Conservation (phyloP, 2,797 vertebrate genomes). For the Enteromius viviparus region DNA sequence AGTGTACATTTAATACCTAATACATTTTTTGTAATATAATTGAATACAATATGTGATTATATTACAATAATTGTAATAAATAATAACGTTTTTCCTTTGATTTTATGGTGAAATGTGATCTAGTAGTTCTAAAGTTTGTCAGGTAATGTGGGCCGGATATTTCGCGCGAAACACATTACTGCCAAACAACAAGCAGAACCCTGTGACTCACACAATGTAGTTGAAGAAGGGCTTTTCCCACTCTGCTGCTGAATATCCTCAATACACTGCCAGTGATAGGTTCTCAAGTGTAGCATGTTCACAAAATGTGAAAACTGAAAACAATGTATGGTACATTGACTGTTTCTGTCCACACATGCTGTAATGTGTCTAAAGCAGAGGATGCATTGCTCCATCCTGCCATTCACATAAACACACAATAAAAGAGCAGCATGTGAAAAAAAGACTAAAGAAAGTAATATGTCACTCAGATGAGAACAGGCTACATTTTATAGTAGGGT, state of each 20-base stretch:
- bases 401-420: background rate
- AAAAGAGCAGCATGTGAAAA: background rate
- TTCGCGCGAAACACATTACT: background rate
- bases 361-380: background rate
- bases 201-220: background rate
- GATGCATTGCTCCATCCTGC: background rate
- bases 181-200: background rate
- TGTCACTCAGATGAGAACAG: slow-evolving; percentile 36
- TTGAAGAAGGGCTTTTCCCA: slow-evolving; percentile 37
- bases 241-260: slow-evolving; percentile 11
- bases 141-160: background rate
- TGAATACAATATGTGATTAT: background rate
- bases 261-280: slow-evolving; percentile 24
- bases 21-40: background rate
- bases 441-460: background rate
- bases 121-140: background rate
- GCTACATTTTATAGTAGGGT: slow-evolving; percentile 39
- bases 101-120: background rate
- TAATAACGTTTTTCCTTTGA: background rate
- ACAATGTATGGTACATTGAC: background rate
- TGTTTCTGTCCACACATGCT: background rate
- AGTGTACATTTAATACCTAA: background rate
- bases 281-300: slow-evolving; percentile 3
- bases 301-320: background rate
- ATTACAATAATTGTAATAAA: background rate